A percentile compares a stretch with the other conserved stretches of the same genome.
phyloP scores from a whole-genome alignment of 2,797 vertebrate species.

The Sphenopsis melanotis region DNA sequence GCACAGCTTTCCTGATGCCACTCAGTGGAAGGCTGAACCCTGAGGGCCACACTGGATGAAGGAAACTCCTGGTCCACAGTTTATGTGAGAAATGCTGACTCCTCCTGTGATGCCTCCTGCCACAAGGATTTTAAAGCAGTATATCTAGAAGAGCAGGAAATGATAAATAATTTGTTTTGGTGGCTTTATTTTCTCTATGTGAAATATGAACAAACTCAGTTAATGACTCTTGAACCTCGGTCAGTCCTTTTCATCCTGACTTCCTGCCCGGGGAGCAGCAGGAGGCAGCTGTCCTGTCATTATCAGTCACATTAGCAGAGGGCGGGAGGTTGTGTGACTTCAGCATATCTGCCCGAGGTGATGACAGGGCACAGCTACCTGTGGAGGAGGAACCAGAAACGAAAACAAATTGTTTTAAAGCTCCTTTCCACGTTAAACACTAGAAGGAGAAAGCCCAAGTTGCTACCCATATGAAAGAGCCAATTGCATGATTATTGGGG shows the following conservation, averaged over 20 bases:
- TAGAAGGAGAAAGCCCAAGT: neutral
- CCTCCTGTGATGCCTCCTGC: neutral
- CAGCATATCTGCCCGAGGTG: neutral
- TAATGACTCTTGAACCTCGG: neutral
- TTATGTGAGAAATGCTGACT: neutral
- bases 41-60: neutral
- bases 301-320: neutral
- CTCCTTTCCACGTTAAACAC: neutral
- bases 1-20: neutral
- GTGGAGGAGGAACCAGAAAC: conserved; percentile 14
- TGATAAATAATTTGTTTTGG: neutral
- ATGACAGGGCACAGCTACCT: neutral
- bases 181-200: neutral
- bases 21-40: neutral
- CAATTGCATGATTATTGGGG: neutral
- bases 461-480: neutral
- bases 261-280: neutral
- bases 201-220: neutral
- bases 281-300: neutral
- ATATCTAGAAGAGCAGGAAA: neutral
- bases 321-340: neutral
- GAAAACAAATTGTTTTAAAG: conserved; percentile 13
- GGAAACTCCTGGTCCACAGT: neutral
- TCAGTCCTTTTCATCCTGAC: neutral
- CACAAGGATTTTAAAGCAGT: neutral